A percentile compares a stretch with the other conserved stretches of the same genome.
phyloP scores from a whole-genome alignment of 1,140 invertebrate genomes.

The Geopemphigus sp. region DNA sequence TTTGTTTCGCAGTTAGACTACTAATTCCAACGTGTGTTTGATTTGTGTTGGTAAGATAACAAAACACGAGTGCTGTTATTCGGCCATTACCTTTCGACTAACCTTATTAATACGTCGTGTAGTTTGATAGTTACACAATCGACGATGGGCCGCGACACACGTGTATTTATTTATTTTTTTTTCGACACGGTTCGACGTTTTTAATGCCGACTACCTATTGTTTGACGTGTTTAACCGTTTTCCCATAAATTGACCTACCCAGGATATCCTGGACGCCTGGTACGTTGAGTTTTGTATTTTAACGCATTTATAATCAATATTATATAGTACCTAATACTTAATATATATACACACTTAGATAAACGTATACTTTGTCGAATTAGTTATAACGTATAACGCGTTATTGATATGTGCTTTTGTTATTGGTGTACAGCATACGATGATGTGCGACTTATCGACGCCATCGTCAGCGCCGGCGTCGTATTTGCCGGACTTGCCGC shows the following conservation, averaged over 20 bases:
- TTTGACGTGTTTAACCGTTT: conserved; percentile 41
- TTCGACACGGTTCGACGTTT: not conserved
- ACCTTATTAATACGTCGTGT: conserved; percentile 1
- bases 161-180: not conserved
- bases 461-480: conserved; percentile 41
- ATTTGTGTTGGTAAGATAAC: conserved; percentile 23
- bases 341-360: not conserved
- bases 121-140: not conserved
- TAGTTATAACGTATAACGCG: not conserved
- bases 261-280: conserved; percentile 30
- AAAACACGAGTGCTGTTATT: not conserved
- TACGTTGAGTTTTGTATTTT: conserved; percentile 44
- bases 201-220: conserved; percentile 8
- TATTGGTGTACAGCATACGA: conserved; percentile 46
- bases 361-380: not conserved
- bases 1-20: conserved; percentile 14
- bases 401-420: conserved; percentile 12
- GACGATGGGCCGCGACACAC: not conserved
- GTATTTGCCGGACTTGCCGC: conserved; percentile 51
- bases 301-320: conserved; percentile 8
- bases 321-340: no score
- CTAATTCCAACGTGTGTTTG: conserved; percentile 25
- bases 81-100: not conserved
- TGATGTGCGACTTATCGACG: conserved; percentile 47
- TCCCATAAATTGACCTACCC: conserved; percentile 15